phyloP scores from a whole-genome alignment of 2,888 invertebrate genomes.

The Diarsia mendica region DNA sequence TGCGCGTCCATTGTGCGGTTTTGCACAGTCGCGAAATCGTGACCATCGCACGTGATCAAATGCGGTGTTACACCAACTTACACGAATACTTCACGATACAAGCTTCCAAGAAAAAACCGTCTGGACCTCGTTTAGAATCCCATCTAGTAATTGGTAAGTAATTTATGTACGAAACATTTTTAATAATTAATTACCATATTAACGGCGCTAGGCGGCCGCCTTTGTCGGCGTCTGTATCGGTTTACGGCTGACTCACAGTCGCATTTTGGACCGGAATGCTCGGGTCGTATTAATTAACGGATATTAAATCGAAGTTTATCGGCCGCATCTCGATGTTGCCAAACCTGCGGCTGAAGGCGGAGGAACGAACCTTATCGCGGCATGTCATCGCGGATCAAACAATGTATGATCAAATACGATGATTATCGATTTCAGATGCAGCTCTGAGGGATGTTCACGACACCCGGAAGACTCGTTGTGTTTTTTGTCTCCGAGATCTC shows the following conservation, averaged over 20 bases:
- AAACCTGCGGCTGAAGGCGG: slow-evolving; percentile 86
- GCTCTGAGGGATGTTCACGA: slow-evolving; percentile 73
- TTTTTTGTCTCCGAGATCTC: slow-evolving; percentile 70
- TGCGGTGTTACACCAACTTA: slow-evolving; percentile 70
- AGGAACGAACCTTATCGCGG: slow-evolving; percentile 83
- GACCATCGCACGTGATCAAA: slow-evolving; percentile 80
- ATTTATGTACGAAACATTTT: slow-evolving; percentile 86
- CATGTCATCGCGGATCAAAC: slow-evolving; percentile 88
- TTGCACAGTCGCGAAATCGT: slow-evolving; percentile 70
- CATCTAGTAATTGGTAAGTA: slow-evolving; percentile 82
- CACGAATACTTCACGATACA: slow-evolving; percentile 63
- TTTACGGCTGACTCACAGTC: slow-evolving; percentile 87
- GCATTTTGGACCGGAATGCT: slow-evolving; percentile 86
- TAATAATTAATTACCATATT: slow-evolving; percentile 89
- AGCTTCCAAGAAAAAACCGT: slow-evolving; percentile 51
- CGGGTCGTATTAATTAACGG: slow-evolving; percentile 89
- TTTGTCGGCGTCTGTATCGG: slow-evolving; percentile 87
- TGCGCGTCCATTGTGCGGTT: slow-evolving; percentile 81
- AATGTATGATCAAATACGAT: slow-evolving; percentile 87
- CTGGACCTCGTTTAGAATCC: slow-evolving; percentile 70
- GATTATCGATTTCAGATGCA: slow-evolving; percentile 80
- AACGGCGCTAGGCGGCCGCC: slow-evolving; percentile 86
- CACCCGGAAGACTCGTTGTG: slow-evolving; percentile 70
- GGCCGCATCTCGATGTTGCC: slow-evolving; percentile 88
- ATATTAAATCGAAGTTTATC: slow-evolving; percentile 90